Base-by-base conservation (phyloP, 2,888 invertebrate genomes). In the Argyresthia albistria region DNA sequence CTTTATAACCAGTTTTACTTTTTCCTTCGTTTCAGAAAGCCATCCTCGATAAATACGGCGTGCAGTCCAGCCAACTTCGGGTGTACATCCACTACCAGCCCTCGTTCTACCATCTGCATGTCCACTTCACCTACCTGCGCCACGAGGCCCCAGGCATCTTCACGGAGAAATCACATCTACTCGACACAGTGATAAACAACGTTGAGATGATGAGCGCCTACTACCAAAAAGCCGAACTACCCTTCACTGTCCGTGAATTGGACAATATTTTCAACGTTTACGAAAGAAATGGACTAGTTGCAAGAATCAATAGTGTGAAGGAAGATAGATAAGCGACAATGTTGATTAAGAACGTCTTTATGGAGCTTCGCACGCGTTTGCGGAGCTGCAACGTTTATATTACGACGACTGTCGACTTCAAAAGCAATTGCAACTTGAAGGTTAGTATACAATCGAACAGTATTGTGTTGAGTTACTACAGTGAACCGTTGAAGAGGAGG, bases 41-140 rank as follows among this genome's bases (percentile, higher is more conserved):
- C 3, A 95, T 99, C 55, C 70, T 90, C 50, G 89, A 94, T 37
- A 95, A 93, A 64, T 98, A 94, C 79, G 90, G 90, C 11, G 63
- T 99, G 1, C 80, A 90, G 4, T 75, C 88, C 12, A 90, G 91
- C 6, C 92, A 95, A 67, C 75, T 98, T 35, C 89, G 97, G 25
- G 90, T 95, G 56, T 99, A 95, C 74, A 74, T 98, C 0, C 98
- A 99, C 75, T 99, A 99, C 79, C 98, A 97, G 67, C 99, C 99
- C 0, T 96, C 97, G 0, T 99, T 97, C 83, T 98, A 97, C 79
- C 98, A 99, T 72, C 88, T 99, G 0, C 99, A 99, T 73, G 90
- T 99, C 0, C 99, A 99, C 76, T 96, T 98, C 67, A 95, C 95
- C 10, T 91, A 92, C 54, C 73, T 98, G 2, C 89, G 90, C 47